These are phyloP conservation scores for Physocephala rufipes DNA, from an alignment of 2,888 invertebrate genomes.

Conservation along the genomic window DNA sequence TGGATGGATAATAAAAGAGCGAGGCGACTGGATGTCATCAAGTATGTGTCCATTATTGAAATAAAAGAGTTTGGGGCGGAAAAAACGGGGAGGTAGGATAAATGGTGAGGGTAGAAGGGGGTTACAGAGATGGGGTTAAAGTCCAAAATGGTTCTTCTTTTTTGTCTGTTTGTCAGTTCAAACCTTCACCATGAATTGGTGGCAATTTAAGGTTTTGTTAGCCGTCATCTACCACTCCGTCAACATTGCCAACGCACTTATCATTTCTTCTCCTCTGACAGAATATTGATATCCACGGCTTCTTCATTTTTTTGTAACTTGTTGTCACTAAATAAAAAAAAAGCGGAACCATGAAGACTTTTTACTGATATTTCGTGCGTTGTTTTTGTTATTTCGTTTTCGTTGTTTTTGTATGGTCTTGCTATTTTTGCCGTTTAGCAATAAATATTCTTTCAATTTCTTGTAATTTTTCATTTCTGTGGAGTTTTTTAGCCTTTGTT, in stretches of 20 bases:
- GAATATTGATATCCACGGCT: background rate
- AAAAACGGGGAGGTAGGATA: no score
- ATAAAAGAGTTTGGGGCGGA: no score
- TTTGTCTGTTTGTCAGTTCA: background rate
- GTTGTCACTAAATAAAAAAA: constrained; percentile 10
- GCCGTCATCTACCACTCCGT: background rate
- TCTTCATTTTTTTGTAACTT: background rate
- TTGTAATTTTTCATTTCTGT: constrained; percentile 21
- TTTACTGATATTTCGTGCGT: background rate
- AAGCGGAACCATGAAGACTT: background rate
- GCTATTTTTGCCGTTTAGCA: background rate
- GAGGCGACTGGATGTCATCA: background rate
- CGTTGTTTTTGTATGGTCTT: no score
- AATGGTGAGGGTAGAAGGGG: no score
- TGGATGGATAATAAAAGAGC: background rate
- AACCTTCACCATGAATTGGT: background rate
- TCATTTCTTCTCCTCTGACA: background rate
- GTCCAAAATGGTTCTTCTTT: background rate
- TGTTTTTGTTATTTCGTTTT: background rate
- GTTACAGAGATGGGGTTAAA: no score
- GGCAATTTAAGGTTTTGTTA: background rate
- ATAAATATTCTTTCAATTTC: constrained; percentile 35
- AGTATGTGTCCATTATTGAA: no score
- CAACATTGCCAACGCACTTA: background rate
- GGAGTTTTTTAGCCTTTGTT: background rate